phyloP scores from a whole-genome alignment of 2,113 vertebrate genomes.

The Rhombomys opimus region DNA sequence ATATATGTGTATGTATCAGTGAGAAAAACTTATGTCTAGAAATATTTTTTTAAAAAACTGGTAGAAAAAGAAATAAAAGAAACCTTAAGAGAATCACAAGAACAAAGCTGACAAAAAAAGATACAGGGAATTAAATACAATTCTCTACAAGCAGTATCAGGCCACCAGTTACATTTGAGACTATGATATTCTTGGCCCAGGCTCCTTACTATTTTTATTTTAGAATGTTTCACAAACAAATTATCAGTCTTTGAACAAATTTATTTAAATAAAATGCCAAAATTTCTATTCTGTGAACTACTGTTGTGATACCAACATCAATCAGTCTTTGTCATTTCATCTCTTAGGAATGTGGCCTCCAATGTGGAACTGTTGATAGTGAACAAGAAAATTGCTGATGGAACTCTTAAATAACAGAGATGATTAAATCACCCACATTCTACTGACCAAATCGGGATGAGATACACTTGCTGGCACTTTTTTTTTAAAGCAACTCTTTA shows the following conservation, averaged over 20 bases:
- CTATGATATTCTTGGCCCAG: not conserved
- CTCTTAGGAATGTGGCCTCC: not conserved
- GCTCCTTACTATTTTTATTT: not conserved
- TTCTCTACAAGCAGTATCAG: not conserved
- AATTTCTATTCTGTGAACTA: not conserved
- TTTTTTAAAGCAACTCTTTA: not conserved
- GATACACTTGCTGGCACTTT: not conserved
- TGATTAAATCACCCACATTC: not conserved
- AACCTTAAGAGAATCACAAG: not conserved
- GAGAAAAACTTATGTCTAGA: not conserved
- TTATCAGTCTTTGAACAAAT: not conserved
- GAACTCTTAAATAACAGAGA: not conserved
- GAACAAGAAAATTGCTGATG: not conserved
- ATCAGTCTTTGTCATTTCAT: not conserved
- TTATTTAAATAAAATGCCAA: not conserved
- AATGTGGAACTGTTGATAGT: not conserved
- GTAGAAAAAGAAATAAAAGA: not conserved
- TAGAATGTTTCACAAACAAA: slow-evolving; percentile 2
- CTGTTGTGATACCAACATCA: fast-evolving
- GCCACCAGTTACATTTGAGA: not conserved
- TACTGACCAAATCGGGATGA: not conserved
- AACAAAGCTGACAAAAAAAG: not conserved
- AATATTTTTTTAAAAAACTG: not conserved
- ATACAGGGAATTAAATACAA: not conserved
- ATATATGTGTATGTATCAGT: not conserved